These are phyloP conservation scores for Actenoides hombroni DNA, from an alignment of 2,113 vertebrate genomes.

Conservation along the genomic window DNA sequence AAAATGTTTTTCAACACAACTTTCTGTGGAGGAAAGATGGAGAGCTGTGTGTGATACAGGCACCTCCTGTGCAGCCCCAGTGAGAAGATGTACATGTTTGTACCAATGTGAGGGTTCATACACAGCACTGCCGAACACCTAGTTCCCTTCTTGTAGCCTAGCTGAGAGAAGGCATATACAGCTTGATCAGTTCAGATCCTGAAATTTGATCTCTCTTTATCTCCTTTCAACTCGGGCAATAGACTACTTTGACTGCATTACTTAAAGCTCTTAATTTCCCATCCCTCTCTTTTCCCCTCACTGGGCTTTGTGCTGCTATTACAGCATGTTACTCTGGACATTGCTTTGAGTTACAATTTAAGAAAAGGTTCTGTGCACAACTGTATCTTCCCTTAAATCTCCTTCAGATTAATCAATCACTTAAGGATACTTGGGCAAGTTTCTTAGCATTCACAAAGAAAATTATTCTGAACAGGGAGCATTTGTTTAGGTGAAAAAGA, in stretches of 20 bases:
- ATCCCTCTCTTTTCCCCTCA: not conserved
- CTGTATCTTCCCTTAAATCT: not conserved
- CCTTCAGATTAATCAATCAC: not conserved
- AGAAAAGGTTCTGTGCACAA: not conserved
- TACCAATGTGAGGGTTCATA: accelerated
- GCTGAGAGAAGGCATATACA: not conserved
- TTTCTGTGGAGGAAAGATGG: not conserved
- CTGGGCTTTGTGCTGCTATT: not conserved
- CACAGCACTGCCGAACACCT: accelerated
- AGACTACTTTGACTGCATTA: not conserved
- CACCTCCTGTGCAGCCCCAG: not conserved
- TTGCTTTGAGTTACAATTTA: not conserved
- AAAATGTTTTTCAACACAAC: not conserved
- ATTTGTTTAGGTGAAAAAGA: not conserved
- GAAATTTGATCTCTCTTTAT: not conserved
- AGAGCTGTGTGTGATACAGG: not conserved
- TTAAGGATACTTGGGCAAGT: not conserved
- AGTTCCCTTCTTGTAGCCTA: not conserved
- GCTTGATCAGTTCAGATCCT: not conserved
- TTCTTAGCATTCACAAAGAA: not conserved
- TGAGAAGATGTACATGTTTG: not conserved
- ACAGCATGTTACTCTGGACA: not conserved
- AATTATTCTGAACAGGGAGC: not conserved
- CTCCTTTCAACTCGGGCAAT: not conserved
- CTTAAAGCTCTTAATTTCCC: not conserved